phyloP scores from a whole-genome alignment of 2,797 vertebrate species.

The Anomalospiza imberbis region DNA sequence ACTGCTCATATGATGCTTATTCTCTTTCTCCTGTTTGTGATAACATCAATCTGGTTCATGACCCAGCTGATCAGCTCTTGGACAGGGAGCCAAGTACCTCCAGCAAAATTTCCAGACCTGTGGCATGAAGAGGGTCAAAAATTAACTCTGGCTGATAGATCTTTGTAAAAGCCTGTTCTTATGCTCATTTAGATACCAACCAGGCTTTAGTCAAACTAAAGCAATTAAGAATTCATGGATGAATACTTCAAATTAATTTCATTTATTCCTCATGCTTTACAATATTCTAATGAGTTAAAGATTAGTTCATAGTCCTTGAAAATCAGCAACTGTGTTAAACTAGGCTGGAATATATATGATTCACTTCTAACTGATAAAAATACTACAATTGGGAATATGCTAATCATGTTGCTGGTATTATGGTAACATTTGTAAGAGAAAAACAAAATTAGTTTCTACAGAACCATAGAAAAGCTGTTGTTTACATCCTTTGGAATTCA shows the following conservation, averaged over 20 bases:
- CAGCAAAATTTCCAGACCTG: background rate
- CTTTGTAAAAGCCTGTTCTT: conserved; percentile 16
- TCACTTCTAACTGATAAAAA: background rate
- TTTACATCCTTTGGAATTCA: background rate
- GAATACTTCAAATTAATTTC: conserved; percentile 18
- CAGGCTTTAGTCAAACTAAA: conserved; percentile 4
- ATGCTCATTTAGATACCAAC: conserved; percentile 25
- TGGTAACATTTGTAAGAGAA: background rate
- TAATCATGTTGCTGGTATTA: background rate
- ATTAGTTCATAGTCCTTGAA: conserved; percentile 35
- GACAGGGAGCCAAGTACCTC: background rate
- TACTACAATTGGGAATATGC: background rate
- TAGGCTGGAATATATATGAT: background rate
- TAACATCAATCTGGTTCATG: background rate
- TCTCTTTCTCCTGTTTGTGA: background rate
- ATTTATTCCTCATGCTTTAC: conserved; percentile 36
- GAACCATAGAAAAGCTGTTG: background rate
- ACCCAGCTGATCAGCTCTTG: background rate
- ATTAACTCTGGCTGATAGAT: background rate
- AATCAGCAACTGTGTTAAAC: conserved; percentile 2
- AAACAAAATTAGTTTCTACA: background rate
- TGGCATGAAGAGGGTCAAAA: background rate
- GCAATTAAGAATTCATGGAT: conserved; percentile 44
- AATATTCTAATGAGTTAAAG: conserved; percentile 36
- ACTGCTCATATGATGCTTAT: background rate